These are phyloP conservation scores for Iguana delicatissima DNA, from an alignment of 2,797 vertebrate species.

Conservation along the genomic window DNA sequence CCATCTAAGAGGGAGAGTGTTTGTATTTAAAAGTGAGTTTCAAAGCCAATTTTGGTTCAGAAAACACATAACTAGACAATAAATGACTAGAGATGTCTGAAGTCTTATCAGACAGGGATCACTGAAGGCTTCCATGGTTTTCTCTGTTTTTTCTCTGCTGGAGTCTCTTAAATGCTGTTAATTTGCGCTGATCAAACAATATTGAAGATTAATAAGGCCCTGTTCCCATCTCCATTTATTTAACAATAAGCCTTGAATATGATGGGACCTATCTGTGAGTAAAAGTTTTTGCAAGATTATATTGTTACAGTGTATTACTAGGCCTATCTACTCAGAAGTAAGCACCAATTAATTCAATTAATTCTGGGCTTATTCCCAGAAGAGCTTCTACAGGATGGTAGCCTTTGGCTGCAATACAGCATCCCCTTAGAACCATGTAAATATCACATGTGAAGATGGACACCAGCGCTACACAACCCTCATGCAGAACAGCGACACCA, in stretches of 20 bases:
- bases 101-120: constrained; percentile 53
- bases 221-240: not conserved
- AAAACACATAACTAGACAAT: constrained; percentile 63
- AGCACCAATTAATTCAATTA: not conserved
- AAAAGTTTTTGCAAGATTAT: not conserved
- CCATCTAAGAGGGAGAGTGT: constrained; percentile 52
- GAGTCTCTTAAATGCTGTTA: not conserved
- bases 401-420: not conserved
- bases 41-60: constrained; percentile 65
- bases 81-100: constrained; percentile 59
- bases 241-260: not conserved
- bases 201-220: not conserved
- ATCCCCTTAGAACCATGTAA: too few relatives aligned
- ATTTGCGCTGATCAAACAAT: not conserved
- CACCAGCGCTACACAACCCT: too few relatives aligned
- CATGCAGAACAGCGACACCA: too few relatives aligned
- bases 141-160: constrained; percentile 36
- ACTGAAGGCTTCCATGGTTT: constrained; percentile 34
- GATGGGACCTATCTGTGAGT: too few relatives aligned
- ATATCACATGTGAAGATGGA: too few relatives aligned
- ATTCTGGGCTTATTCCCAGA: not conserved
- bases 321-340: not conserved
- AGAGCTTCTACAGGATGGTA: not conserved
- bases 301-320: not conserved
- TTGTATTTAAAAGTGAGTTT: constrained; percentile 57